Percentiles rank a stretch among this genome's conserved stretches.
phyloP scores from a whole-genome alignment of 2,888 invertebrate genomes.

The Drosophila borealis region DNA sequence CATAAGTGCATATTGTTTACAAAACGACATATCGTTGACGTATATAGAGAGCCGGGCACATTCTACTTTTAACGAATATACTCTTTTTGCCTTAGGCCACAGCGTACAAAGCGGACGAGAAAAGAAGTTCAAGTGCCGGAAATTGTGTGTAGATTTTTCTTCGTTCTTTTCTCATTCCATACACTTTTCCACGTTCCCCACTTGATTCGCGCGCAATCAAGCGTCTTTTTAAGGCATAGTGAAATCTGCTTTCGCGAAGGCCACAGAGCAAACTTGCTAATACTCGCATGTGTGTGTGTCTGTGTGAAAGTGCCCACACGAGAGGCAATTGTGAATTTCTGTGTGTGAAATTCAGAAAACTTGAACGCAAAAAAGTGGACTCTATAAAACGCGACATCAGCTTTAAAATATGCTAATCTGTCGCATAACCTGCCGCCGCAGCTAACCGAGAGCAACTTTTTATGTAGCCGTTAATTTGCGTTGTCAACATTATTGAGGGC shows the following conservation, averaged over 20 bases:
- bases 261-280: constrained; percentile 30
- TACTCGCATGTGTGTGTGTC: constrained; percentile 7
- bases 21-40: too few relatives aligned
- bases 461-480: constrained; percentile 66
- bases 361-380: constrained; percentile 9
- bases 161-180: constrained; percentile 11
- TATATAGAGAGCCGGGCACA: too few relatives aligned
- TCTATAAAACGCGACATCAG: constrained; percentile 38
- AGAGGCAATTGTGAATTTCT: constrained; percentile 17
- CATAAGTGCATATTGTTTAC: too few relatives aligned
- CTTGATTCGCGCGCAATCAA: constrained; percentile 55
- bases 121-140: constrained; percentile 69
- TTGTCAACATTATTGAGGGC: constrained; percentile 56
- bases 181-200: constrained; percentile 23
- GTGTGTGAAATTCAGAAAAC: constrained; percentile 16
- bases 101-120: constrained; percentile 1
- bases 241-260: constrained; percentile 35
- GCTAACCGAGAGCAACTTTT: constrained; percentile 42
- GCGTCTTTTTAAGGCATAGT: constrained; percentile 44
- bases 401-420: constrained; percentile 64
- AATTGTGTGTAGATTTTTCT: constrained; percentile 56
- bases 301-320: constrained; percentile 13
- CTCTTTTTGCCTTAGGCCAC: not conserved
- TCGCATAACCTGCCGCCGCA: constrained; percentile 26
- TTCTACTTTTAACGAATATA: not conserved